Conservation (phyloP, 2,113 vertebrate species). For the Sisor rabdophorus region DNA sequence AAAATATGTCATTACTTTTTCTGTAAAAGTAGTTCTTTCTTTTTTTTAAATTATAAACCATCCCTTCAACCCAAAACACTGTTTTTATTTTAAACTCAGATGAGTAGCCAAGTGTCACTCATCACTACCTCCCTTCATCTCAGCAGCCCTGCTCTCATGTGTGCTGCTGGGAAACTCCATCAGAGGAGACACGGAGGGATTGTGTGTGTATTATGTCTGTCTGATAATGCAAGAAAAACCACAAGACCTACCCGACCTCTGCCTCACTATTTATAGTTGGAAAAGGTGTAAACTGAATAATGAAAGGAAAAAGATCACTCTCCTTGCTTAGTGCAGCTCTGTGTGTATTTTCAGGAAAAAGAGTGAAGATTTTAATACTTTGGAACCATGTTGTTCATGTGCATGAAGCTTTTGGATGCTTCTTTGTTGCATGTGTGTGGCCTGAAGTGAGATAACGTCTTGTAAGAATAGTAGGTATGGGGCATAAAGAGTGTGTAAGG, state of each 20-base stretch:
- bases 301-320: conserved; percentile 34
- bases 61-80: neutral
- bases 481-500: conserved; percentile 25
- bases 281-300: conserved; percentile 38
- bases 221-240: conserved; percentile 42
- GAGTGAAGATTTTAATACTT: conserved; percentile 22
- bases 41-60: neutral
- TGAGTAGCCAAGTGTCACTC: conserved; percentile 52
- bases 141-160: conserved; percentile 6
- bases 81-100: conserved; percentile 17
- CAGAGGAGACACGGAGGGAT: neutral
- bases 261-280: conserved; percentile 32
- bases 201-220: conserved; percentile 42
- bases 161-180: conserved; percentile 28
- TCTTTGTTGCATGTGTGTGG: conserved; percentile 26
- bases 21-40: neutral
- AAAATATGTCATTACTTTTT: no score
- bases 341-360: conserved; percentile 20
- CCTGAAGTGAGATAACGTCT: conserved; percentile 32
- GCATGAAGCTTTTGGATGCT: conserved; percentile 9
- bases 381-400: neutral
- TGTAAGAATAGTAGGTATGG: conserved; percentile 37
- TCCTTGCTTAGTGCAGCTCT: conserved; percentile 26
- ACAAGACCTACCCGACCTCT: conserved; percentile 32
- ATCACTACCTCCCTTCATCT: conserved; percentile 32